Percentiles rank a stretch among this genome's conserved stretches.
These are phyloP conservation scores for Tryphoninae sp. DNA, from an alignment of 2,888 invertebrate genomes.

Conservation along the genomic window DNA sequence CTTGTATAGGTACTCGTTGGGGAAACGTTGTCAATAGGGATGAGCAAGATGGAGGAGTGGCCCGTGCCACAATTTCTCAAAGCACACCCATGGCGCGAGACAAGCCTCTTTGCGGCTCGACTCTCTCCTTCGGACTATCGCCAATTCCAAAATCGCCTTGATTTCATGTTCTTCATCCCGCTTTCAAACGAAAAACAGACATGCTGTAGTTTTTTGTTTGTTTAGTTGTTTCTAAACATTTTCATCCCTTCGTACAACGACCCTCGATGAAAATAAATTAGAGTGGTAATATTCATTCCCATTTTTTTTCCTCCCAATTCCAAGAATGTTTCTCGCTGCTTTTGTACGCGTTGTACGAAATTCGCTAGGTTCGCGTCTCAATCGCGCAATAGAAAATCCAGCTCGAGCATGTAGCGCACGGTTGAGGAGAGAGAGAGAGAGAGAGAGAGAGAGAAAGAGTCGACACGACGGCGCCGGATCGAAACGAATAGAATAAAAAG, in stretches of 20 bases:
- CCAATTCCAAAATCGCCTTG: constrained; percentile 12
- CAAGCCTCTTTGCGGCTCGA: constrained; percentile 35
- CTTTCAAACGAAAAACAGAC: background rate
- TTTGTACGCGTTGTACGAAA: too few species aligned
- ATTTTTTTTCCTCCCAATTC: too few species aligned
- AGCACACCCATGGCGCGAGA: background rate
- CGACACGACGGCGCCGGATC: constrained; percentile 58
- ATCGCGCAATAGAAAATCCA: constrained; percentile 16
- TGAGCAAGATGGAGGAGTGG: background rate
- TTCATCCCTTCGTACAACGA: too few species aligned
- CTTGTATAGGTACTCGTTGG: background rate
- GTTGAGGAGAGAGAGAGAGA: too few species aligned
- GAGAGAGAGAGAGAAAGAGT: background rate
- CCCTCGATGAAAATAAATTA: too few species aligned
- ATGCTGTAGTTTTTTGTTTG: too few species aligned
- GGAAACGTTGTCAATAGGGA: background rate
- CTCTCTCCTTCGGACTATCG: constrained; percentile 10
- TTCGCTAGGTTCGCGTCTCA: background rate
- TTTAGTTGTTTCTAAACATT: too few species aligned
- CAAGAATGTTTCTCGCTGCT: too few species aligned
- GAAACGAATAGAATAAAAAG: constrained; percentile 48
- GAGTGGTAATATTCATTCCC: too few species aligned
- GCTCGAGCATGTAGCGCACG: too few species aligned
- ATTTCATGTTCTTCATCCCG: constrained; percentile 14
- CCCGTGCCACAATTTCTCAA: background rate